phyloP scores from a whole-genome alignment of 30 jellyfish, hydroid and myxozoan genomes.

The Turritopsis rubra region DNA sequence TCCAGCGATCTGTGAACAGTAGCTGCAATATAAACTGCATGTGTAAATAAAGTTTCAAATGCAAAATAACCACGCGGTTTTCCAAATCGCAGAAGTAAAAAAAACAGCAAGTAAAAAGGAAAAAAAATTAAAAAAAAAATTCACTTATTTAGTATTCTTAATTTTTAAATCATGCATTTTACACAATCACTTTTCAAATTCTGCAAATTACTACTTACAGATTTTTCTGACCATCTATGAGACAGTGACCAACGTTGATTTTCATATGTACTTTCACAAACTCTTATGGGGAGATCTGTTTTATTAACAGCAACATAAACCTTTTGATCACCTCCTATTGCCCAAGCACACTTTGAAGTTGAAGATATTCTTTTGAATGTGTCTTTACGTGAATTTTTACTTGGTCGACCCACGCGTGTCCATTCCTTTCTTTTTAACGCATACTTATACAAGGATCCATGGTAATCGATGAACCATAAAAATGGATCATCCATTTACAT shows the following conservation, averaged over 20 bases:
- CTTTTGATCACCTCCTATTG: constrained; percentile 76
- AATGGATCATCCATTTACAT: constrained; percentile 13
- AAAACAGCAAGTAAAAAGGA: too few relatives aligned
- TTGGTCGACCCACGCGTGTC: neutral
- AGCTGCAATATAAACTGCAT: constrained; percentile 41
- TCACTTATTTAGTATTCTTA: too few relatives aligned
- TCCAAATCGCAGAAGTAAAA: too few relatives aligned
- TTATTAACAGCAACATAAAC: constrained; percentile 56
- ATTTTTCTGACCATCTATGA: constrained; percentile 62
- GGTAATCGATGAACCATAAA: constrained; percentile 24
- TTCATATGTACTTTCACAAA: constrained; percentile 57
- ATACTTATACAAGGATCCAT: constrained; percentile 16
- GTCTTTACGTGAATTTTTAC: constrained; percentile 3
- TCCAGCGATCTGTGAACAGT: constrained; percentile 69
- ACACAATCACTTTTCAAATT: too few relatives aligned
- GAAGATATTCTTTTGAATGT: constrained; percentile 48
- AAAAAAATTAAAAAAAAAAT: too few relatives aligned
- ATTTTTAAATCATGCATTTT: too few relatives aligned
- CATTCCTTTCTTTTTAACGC: neutral
- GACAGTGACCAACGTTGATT: constrained; percentile 80
- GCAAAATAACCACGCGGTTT: too few relatives aligned
- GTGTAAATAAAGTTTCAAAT: too few relatives aligned
- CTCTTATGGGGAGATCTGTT: constrained; percentile 73
- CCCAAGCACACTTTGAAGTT: constrained; percentile 81
- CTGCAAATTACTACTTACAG: constrained; percentile 50